phyloP scores from a whole-genome alignment of 2,113 vertebrate genomes.

The Corapipo altera region DNA sequence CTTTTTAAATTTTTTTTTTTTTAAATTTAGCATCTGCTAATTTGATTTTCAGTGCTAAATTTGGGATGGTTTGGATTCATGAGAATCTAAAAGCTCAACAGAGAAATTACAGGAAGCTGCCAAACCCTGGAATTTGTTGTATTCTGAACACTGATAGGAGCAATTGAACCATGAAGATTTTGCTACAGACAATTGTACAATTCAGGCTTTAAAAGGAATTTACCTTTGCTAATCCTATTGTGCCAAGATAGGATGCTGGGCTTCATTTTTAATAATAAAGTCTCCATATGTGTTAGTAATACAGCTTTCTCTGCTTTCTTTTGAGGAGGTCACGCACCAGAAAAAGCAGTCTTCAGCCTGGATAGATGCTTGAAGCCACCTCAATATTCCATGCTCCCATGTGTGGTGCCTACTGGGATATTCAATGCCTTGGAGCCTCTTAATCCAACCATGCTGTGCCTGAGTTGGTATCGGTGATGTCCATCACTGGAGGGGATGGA shows the following conservation, averaged over 20 bases:
- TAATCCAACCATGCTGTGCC: fast-evolving
- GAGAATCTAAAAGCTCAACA: neutral
- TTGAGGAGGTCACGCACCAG: neutral
- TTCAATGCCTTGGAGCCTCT: neutral
- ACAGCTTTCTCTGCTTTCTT: neutral
- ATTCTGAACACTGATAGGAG: neutral
- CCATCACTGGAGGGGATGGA: neutral
- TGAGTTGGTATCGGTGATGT: no score
- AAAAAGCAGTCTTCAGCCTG: neutral
- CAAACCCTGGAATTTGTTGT: neutral
- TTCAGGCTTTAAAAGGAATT: neutral
- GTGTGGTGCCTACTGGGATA: neutral
- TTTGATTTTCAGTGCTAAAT: neutral
- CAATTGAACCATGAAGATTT: neutral
- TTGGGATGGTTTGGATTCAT: neutral
- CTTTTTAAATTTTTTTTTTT: neutral
- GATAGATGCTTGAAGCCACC: neutral
- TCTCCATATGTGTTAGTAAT: neutral
- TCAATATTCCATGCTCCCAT: neutral
- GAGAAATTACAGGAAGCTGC: neutral
- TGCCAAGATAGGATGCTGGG: neutral
- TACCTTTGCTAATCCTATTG: neutral
- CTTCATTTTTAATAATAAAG: neutral
- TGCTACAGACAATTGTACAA: neutral
- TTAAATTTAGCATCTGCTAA: neutral